Evolutionary conservation across 2,888 invertebrate genomes (phyloP).

Genomic region (Lycaena phlaeas): DNA sequence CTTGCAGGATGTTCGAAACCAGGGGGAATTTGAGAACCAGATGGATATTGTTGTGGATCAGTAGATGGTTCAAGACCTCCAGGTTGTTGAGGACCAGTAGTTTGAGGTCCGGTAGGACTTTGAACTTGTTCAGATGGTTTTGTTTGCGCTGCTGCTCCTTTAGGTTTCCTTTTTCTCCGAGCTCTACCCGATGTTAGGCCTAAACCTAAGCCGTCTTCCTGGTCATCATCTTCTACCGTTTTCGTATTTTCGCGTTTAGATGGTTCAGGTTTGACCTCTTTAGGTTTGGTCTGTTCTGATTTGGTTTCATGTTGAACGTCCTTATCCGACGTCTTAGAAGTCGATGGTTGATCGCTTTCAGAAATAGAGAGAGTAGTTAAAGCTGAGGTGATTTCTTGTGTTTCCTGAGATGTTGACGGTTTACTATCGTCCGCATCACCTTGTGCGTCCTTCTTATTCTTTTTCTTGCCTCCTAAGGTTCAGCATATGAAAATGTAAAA

Average conservation of each 20-base stretch:
- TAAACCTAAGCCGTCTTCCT: slow-evolving; percentile 19
- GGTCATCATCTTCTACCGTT: slow-evolving; percentile 20
- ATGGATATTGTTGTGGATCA: neutral
- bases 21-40: neutral
- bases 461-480: slow-evolving; percentile 27
- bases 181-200: slow-evolving; percentile 22
- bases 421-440: slow-evolving; percentile 7
- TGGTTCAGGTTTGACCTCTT: no score
- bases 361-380: slow-evolving; percentile 1
- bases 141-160: slow-evolving; percentile 18
- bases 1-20: neutral
- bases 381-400: neutral
- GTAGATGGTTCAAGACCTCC: neutral
- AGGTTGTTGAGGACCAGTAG: neutral
- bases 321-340: slow-evolving; percentile 10
- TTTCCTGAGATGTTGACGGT: slow-evolving; percentile 8
- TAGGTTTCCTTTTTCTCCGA: slow-evolving; percentile 28
- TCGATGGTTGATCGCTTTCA: slow-evolving; percentile 9
- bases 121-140: neutral
- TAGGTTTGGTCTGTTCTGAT: slow-evolving; percentile 8
- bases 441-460: slow-evolving; percentile 20
- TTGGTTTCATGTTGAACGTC: slow-evolving; percentile 12
- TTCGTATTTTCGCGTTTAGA: no score
- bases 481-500: neutral
- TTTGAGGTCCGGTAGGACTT: neutral